Conservation (phyloP, 2,797 vertebrate species). For the Chiloscyllium punctatum region DNA sequence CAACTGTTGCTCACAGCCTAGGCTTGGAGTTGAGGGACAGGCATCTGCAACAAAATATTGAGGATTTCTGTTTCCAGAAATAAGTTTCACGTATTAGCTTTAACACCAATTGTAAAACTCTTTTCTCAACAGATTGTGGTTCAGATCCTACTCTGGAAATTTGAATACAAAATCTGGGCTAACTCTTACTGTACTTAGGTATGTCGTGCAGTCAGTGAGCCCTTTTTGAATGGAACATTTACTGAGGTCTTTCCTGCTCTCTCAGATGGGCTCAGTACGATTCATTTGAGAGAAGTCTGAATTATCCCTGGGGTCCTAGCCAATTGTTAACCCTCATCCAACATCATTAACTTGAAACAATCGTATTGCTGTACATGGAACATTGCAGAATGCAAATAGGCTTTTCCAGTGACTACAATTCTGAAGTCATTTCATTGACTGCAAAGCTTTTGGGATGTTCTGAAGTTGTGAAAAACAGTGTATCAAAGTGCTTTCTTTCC, state of each 20-base stretch:
- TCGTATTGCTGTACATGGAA: not conserved
- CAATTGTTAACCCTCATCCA: no score
- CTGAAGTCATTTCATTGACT: not conserved
- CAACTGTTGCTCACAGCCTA: not conserved
- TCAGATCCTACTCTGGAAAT: not conserved
- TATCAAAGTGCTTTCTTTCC: not conserved
- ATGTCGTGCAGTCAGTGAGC: not conserved
- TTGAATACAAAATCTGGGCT: not conserved
- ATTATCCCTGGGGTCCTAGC: no score
- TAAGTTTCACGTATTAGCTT: not conserved
- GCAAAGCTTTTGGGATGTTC: not conserved
- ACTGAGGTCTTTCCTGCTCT: not conserved
- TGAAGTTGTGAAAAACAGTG: not conserved
- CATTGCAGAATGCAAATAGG: not conserved
- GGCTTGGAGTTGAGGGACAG: not conserved
- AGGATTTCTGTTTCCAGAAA: not conserved
- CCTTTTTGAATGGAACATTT: not conserved
- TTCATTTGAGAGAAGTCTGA: no score
- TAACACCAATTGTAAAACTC: not conserved
- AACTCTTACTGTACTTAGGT: not conserved
- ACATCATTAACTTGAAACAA: not conserved
- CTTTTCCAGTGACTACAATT: not conserved
- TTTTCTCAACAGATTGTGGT: not conserved
- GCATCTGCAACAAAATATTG: not conserved
- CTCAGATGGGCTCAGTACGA: not conserved